phyloP scores from a whole-genome alignment of 2,113 vertebrate genomes.

The Melospiza melodia region DNA sequence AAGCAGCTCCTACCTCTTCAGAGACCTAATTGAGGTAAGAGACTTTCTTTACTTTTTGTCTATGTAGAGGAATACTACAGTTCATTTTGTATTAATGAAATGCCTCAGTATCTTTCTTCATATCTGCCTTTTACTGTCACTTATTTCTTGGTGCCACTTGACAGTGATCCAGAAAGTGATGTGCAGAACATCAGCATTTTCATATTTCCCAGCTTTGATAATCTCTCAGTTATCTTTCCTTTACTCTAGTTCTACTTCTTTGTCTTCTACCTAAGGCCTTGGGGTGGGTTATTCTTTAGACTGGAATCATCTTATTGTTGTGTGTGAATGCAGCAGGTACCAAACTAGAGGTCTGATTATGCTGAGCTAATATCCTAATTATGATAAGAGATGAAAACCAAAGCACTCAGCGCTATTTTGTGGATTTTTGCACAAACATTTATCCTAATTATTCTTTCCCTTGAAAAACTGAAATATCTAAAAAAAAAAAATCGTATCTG shows the following conservation, averaged over 20 bases:
- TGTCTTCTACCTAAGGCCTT: neutral
- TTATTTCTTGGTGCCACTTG: neutral
- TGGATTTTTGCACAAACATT: neutral
- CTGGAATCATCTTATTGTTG: neutral
- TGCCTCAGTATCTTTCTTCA: neutral
- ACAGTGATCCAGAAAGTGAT: neutral
- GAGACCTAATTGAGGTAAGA: neutral
- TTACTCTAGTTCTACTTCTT: neutral
- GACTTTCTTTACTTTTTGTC: neutral
- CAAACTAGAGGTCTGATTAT: neutral
- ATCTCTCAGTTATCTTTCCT: neutral
- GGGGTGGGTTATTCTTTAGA: neutral
- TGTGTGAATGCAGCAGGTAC: neutral
- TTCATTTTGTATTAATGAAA: neutral
- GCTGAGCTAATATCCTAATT: neutral
- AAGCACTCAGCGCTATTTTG: neutral
- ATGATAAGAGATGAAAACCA: neutral
- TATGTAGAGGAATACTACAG: neutral
- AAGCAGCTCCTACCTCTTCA: neutral
- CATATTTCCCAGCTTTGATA: neutral
- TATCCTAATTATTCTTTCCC: neutral
- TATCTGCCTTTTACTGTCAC: neutral
- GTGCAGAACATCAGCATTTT: neutral
- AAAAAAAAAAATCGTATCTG: neutral
- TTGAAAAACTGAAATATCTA: neutral